Base-by-base conservation (phyloP, 2,113 vertebrate genomes). In the Chunga burmeisteri region DNA sequence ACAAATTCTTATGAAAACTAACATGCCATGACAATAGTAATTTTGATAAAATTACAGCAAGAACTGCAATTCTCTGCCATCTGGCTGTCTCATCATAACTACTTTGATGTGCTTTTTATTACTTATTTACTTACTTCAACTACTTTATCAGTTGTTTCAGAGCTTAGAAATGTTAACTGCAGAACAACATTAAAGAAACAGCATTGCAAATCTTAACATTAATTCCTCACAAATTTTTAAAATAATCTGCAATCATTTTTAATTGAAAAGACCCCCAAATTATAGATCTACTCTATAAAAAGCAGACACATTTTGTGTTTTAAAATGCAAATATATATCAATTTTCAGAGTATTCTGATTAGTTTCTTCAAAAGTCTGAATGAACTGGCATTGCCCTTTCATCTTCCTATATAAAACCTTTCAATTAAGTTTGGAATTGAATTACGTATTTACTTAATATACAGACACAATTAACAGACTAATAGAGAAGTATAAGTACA, bases 21-120 rank as follows among this genome's bases (percentile, higher is more conserved):
- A 98, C 98, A 98, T 97, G 98, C 98, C 98, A 98, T 98, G 98
- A 98, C 98, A 98, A 98, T 98, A 98, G 98, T 98, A 98, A 98
- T 98, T 98, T 98, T 98, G 97, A 98, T 98, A 98, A 98, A 98
- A 98, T 98, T 98, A 98, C 96, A 98, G 98, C 97, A 97, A 98
- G 97, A 97, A 97, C 97, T 97, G 96, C 98, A 98, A 97, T 98
- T 98, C 97, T 95, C 98, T 98, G 96, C 98, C 98, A 98, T 98
- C 98, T 98, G 98, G 97, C 97, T 98, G 98, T 98, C 98, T 98
- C 96, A 23, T 98, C 98, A 97, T 96, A 98, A 97, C 96, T 97
- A 97, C 98, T 98, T 98, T 98, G 98, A 98, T 98, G 96, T 95
- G 97, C 96, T 97, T 98, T 98, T 98, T 98, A 98, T 98, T 97